phyloP scores from a whole-genome alignment of 2,888 invertebrate genomes.

The Zaprionus obscuricornis region DNA sequence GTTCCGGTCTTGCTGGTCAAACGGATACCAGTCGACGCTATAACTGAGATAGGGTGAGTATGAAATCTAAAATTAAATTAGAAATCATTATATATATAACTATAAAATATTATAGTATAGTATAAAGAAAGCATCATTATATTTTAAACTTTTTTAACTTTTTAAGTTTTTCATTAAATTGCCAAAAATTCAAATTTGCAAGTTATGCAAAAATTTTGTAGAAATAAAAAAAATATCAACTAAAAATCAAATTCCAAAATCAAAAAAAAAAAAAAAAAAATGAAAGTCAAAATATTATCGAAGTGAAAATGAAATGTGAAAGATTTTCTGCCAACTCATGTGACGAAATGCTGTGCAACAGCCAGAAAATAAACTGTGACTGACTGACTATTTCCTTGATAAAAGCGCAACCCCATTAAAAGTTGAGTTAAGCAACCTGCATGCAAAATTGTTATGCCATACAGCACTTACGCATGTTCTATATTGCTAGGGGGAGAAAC shows the following conservation, averaged over 20 bases:
- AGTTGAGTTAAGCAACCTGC: constrained; percentile 39
- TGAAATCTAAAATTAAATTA: not conserved
- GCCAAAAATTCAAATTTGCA: no score
- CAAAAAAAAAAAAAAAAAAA: not conserved
- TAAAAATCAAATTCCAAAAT: constrained; percentile 15
- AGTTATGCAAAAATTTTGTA: no score
- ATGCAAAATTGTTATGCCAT: constrained; percentile 39
- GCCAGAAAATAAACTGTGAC: no score
- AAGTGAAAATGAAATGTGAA: constrained; percentile 5
- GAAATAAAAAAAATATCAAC: no score
- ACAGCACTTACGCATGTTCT: constrained; percentile 4
- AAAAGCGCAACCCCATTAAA: constrained; percentile 38
- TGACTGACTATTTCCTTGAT: constrained; percentile 32
- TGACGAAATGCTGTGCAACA: no score
- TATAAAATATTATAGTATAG: no score
- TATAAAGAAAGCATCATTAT: no score
- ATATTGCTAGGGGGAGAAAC: not conserved
- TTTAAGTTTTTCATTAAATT: no score
- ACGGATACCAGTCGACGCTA: constrained; percentile 23
- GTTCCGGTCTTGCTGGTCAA: not conserved
- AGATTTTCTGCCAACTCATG: constrained; percentile 26
- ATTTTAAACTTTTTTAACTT: no score
- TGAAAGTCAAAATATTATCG: no score
- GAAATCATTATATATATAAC: no score
- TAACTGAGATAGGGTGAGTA: constrained; percentile 81